Percentiles rank a stretch among this genome's conserved stretches.
phyloP scores from a whole-genome alignment of 2,888 invertebrate genomes.

The Amphiduros pacificus region DNA sequence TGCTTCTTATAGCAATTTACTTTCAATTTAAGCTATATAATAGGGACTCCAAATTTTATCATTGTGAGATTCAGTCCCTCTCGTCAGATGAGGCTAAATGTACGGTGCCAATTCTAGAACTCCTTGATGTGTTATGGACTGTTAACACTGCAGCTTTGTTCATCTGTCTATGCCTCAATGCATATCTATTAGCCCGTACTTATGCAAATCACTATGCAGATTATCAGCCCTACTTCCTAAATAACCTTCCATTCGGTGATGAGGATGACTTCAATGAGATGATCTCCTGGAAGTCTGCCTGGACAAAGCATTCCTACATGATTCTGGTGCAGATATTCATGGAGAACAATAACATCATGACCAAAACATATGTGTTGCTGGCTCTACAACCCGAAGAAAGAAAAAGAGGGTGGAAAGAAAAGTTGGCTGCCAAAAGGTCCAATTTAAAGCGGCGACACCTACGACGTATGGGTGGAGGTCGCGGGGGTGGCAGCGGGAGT shows the following conservation, averaged over 20 bases:
- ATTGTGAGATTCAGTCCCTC: slow-evolving; percentile 9
- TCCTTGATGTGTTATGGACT: slow-evolving; percentile 21
- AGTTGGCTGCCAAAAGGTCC: not conserved
- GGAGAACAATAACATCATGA: slow-evolving; percentile 23
- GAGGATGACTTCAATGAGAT: slow-evolving; percentile 20
- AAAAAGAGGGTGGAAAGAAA: slow-evolving; percentile 1
- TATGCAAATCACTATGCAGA: not conserved
- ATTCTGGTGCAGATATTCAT: slow-evolving; percentile 14
- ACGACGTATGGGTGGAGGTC: too few species aligned
- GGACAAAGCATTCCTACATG: slow-evolving; percentile 17
- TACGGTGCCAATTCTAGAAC: slow-evolving; percentile 22
- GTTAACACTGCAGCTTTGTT: slow-evolving; percentile 7
- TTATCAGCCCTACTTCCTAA: slow-evolving; percentile 18
- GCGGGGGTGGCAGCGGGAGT: too few species aligned
- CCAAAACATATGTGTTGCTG: slow-evolving; percentile 7
- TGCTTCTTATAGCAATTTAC: slow-evolving; percentile 1
- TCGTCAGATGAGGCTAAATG: slow-evolving; percentile 9
- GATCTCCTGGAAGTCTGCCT: slow-evolving; percentile 12
- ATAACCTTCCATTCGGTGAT: slow-evolving; percentile 21
- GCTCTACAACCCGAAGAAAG: slow-evolving; percentile 16
- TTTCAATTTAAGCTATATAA: slow-evolving; percentile 21
- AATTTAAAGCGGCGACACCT: not conserved
- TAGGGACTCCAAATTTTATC: slow-evolving; percentile 4
- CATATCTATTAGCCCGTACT: not conserved
- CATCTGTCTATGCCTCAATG: not conserved